Evolutionary conservation across 2,888 invertebrate genomes (phyloP).

Genomic region (Mesoligia furuncula): DNA sequence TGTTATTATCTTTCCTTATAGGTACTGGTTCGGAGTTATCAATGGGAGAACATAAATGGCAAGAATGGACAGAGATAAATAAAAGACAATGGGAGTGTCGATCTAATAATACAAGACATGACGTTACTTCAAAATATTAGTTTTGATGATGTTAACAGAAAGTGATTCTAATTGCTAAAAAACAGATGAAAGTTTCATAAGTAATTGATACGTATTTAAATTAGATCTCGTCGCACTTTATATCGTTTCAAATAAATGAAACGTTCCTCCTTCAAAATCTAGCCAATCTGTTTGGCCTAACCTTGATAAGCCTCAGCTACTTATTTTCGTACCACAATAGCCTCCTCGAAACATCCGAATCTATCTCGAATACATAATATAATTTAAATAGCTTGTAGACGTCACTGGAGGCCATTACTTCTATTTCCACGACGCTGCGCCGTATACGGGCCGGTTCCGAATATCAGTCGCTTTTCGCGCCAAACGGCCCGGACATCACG

Average conservation of each 20-base stretch:
- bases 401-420: slow-evolving; percentile 59
- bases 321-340: slow-evolving; percentile 31
- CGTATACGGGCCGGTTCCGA: slow-evolving; percentile 56
- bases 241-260: background rate
- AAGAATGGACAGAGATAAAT: slow-evolving; percentile 17
- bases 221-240: background rate
- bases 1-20: slow-evolving; percentile 22
- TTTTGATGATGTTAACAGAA: background rate
- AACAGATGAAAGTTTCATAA: background rate
- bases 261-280: background rate
- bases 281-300: background rate
- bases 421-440: slow-evolving; percentile 59
- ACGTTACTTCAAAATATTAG: background rate
- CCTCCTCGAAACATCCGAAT: slow-evolving; percentile 19
- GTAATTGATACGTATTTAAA: background rate
- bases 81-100: background rate
- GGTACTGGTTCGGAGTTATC: slow-evolving; percentile 14
- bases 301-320: slow-evolving; percentile 10
- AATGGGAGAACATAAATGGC: slow-evolving; percentile 22
- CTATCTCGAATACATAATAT: no score
- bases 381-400: slow-evolving; percentile 27
- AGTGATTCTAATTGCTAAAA: background rate
- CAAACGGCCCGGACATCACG: slow-evolving; percentile 70
- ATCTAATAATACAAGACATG: background rate
- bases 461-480: slow-evolving; percentile 68